phyloP scores from a whole-genome alignment of 2,888 invertebrate genomes.

The Fissipunctia ypsillon region DNA sequence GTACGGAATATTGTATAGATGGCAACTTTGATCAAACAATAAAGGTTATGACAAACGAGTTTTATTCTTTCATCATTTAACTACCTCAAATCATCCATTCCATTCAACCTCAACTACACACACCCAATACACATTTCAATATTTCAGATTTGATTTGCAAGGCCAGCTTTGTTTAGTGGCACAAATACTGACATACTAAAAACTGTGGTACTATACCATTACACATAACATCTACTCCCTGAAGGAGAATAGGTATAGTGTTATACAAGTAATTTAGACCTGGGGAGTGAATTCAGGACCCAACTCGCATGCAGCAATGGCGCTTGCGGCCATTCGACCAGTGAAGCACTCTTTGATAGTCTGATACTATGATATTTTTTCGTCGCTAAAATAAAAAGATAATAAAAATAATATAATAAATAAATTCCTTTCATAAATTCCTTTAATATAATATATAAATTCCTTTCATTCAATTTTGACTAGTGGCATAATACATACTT shows the following conservation, averaged over 20 bases:
- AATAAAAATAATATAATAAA: no score
- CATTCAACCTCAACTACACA: no score
- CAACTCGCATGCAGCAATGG: neutral
- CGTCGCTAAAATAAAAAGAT: neutral
- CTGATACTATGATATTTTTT: neutral
- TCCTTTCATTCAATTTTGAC: neutral
- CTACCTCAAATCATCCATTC: neutral
- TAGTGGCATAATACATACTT: neutral
- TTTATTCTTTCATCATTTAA: neutral
- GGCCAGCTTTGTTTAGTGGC: neutral
- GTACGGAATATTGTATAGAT: neutral
- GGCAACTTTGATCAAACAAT: slow-evolving; percentile 1
- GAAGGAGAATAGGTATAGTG: neutral
- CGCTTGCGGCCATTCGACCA: neutral
- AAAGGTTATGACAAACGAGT: neutral
- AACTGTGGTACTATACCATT: neutral
- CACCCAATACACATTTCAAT: neutral
- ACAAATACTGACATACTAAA: neutral
- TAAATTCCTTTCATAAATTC: neutral
- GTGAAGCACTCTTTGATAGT: neutral
- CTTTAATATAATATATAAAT: no score
- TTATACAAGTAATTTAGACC: neutral
- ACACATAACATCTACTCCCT: neutral
- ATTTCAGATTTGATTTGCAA: neutral
- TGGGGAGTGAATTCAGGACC: neutral